phyloP scores from a whole-genome alignment of 2,797 vertebrate species.

The Picus viridis region DNA sequence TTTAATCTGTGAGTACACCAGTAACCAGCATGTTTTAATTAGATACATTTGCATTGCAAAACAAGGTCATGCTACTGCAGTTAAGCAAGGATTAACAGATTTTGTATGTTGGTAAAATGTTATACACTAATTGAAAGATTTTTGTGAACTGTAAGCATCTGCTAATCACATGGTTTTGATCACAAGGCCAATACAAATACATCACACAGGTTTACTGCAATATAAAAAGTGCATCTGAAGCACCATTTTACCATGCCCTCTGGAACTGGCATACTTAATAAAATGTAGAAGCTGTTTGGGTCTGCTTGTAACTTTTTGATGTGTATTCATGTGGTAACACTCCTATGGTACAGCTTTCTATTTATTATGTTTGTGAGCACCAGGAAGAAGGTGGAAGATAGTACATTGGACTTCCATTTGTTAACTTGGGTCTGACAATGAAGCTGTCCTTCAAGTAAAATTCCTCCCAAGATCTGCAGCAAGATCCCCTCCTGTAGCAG shows the following conservation, averaged over 20 bases:
- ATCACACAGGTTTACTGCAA: neutral
- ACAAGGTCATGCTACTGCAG: neutral
- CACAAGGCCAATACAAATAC: neutral
- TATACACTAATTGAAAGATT: neutral
- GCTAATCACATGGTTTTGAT: neutral
- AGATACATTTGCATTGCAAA: neutral
- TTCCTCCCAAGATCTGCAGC: neutral
- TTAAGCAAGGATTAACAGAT: neutral
- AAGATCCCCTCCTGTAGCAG: neutral
- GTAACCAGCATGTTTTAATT: neutral
- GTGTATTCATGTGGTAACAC: neutral
- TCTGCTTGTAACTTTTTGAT: neutral
- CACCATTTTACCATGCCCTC: neutral
- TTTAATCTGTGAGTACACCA: neutral
- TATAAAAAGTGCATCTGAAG: neutral
- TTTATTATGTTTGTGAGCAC: neutral
- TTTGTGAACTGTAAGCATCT: neutral
- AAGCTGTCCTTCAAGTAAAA: neutral
- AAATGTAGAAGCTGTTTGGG: neutral
- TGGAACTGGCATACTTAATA: neutral
- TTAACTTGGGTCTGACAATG: neutral
- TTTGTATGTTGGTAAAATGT: neutral
- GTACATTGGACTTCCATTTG: neutral
- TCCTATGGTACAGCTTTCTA: neutral
- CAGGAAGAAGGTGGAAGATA: neutral